phyloP scores from a whole-genome alignment of 2,113 vertebrate species.

The Ifrita kowaldi region DNA sequence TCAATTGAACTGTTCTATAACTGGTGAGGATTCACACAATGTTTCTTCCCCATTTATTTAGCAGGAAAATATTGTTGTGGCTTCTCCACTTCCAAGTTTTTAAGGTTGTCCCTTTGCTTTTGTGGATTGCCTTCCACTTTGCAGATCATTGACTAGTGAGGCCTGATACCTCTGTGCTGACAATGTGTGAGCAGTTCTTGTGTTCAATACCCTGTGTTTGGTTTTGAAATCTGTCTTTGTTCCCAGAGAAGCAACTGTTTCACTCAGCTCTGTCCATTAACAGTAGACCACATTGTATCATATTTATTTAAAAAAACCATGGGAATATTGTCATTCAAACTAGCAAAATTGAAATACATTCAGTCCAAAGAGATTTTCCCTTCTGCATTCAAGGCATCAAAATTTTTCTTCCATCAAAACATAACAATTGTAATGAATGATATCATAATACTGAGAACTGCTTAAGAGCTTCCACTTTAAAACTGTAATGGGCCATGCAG shows the following conservation, averaged over 20 bases:
- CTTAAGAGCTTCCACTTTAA: slow-evolving; percentile 71
- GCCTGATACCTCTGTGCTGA: background rate
- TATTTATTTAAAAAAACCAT: slow-evolving; percentile 37
- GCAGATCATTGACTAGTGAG: background rate
- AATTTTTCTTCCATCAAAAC: slow-evolving; percentile 69
- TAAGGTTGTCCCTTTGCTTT: background rate
- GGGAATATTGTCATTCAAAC: slow-evolving; percentile 41
- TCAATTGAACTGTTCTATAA: background rate
- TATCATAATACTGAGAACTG: slow-evolving; percentile 70
- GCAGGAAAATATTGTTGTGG: background rate
- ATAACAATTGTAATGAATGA: slow-evolving; percentile 69
- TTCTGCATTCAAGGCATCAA: slow-evolving; percentile 53
- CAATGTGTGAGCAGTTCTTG: background rate
- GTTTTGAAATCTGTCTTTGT: slow-evolving; percentile 21
- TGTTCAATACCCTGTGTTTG: background rate
- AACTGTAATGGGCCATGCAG: slow-evolving; percentile 65
- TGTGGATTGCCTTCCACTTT: background rate
- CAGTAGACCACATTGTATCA: background rate
- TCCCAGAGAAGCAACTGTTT: background rate
- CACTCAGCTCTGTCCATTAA: background rate
- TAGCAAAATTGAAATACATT: slow-evolving; percentile 22
- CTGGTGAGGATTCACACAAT: background rate
- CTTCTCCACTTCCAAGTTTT: background rate
- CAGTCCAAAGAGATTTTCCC: background rate
- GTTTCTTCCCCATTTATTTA: background rate